Conservation (phyloP, 2,797 vertebrate genomes). For the Valencia hispanica region DNA sequence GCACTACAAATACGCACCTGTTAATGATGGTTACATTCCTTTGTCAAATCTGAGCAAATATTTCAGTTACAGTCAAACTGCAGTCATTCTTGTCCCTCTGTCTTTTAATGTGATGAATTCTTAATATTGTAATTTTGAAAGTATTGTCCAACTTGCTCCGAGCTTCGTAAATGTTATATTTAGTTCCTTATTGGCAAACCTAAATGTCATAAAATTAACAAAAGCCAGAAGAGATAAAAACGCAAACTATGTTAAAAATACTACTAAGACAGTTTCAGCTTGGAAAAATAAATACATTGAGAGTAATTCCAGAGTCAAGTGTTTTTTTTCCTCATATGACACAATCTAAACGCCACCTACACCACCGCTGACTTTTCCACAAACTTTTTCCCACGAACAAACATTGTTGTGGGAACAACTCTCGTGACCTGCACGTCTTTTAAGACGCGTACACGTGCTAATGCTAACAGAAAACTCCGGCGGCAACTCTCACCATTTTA, state of each 20-base stretch:
- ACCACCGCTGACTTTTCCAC: not conserved
- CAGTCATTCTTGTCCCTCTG: not conserved
- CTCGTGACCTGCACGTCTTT: accelerated
- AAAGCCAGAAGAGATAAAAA: too few relatives aligned
- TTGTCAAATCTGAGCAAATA: not conserved
- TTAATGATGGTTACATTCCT: not conserved
- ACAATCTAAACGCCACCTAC: not conserved
- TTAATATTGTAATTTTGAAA: not conserved
- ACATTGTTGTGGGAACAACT: not conserved
- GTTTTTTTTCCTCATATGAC: not conserved
- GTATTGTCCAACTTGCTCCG: not conserved
- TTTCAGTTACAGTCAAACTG: not conserved
- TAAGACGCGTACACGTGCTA: constrained; percentile 16
- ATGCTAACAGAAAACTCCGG: not conserved
- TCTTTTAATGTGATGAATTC: not conserved
- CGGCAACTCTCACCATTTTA: constrained; percentile 76
- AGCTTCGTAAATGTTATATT: not conserved
- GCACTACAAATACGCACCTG: not conserved
- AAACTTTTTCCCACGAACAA: not conserved
- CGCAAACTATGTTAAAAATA: not conserved
- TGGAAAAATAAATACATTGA: not conserved
- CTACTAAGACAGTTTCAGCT: not conserved
- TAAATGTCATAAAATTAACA: not conserved
- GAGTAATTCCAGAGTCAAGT: not conserved
- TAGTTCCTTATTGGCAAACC: not conserved